Evolutionary conservation across 2,888 invertebrate species (phyloP), one percentile per base, ranked within the genome.

Genomic region (Heliconius erato): DNA sequence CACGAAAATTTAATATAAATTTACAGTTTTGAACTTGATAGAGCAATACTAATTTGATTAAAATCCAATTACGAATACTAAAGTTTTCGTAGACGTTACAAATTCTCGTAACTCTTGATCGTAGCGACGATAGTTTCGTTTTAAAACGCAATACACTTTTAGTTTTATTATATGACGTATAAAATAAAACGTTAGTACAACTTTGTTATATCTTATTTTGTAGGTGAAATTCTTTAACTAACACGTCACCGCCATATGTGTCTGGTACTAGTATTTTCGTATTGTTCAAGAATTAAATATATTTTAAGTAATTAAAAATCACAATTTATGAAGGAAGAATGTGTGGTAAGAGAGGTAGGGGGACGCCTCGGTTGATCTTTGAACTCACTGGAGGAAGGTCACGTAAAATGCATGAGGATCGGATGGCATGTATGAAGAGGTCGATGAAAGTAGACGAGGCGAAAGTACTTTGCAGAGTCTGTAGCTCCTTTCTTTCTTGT

Each of bases 1-100:
- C 44, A 28, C 26, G 72, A 72, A 26, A 72, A 72, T 44, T 72
- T 44, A 28, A 72, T 49, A 44, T 26, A 72, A 49, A 72, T 72
- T 72, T 72, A 26, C 16, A 19, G 26, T 26, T 44, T 44, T 44
- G 26, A 44, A 44, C 16, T 72, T 49, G 44, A 44, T n/a, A 72
- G 72, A 72, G 72, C 44, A 72, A 72, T 72, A 72, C 16, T 72
- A 72, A 72, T 49, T 72, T 49, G 44, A 72, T 72, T 72, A 49
- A 26, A 4, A 49, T 44, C 49, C 26, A 26, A 72, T 72, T 72
- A 72, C 16, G 72, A 28, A 72, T 72, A 72, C 26, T 14, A 49
- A 72, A 72, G 72, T 72, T 72, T 49, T 49, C 26, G 72, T 26
- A 26, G 44, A 72, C n/a, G 44, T 72, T 72, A 72, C 26, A 72